Conservation (phyloP, 1,140 invertebrate genomes). For the Drosophila jambulina region DNA sequence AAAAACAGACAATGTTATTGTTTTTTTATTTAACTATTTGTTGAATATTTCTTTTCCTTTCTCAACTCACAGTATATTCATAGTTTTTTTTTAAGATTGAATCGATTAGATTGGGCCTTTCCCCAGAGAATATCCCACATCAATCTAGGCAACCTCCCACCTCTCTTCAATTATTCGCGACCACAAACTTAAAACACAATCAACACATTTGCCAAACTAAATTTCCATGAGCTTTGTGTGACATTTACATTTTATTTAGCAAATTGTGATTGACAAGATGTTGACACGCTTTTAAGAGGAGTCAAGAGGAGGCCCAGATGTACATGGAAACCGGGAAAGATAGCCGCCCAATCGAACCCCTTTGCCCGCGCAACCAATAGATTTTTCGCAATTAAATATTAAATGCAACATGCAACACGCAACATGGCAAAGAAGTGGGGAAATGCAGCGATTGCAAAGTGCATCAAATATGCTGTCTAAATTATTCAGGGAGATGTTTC, state of each 20-base stretch:
- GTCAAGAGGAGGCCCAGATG: neutral
- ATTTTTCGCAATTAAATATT: slow-evolving; percentile 75
- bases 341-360: slow-evolving; percentile 23
- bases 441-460: slow-evolving; percentile 33
- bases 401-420: slow-evolving; percentile 23
- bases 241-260: slow-evolving; percentile 80
- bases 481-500: slow-evolving; percentile 58
- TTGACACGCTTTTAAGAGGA: slow-evolving; percentile 73
- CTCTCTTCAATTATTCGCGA: slow-evolving; percentile 30
- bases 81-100: neutral
- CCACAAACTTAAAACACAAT: slow-evolving; percentile 56
- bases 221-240: slow-evolving; percentile 42
- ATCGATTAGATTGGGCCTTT: neutral
- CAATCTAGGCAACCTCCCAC: slow-evolving; percentile 11
- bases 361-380: slow-evolving; percentile 15
- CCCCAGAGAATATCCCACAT: slow-evolving; percentile 20
- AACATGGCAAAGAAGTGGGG: slow-evolving; percentile 55
- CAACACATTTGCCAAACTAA: slow-evolving; percentile 57
- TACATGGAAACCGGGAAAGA: slow-evolving; percentile 1
- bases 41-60: neutral
- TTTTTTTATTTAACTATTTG: too few species aligned
- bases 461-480: slow-evolving; percentile 45
- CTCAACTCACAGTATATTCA: neutral
- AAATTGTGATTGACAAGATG: slow-evolving; percentile 81
- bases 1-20: too few species aligned